Percentiles rank a stretch among this genome's conserved stretches.
Evolutionary conservation across 2,888 invertebrate genomes (phyloP).

Genomic region (Chrysodeixis includens): DNA sequence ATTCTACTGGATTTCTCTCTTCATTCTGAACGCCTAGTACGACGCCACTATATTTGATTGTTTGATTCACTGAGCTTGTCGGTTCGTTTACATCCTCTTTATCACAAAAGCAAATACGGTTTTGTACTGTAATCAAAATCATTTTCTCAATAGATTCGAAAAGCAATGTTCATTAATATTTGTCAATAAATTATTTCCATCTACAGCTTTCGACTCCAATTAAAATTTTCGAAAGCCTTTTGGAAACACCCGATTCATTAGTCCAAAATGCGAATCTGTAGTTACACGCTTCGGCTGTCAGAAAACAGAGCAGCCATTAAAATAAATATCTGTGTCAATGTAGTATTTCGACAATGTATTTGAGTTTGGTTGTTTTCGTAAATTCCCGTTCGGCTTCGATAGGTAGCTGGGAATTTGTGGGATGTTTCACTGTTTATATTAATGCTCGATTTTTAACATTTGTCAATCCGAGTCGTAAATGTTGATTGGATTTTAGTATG

Average conservation of each 20-base stretch:
- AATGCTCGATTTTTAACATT: no score
- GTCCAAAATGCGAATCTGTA: slow-evolving; percentile 42
- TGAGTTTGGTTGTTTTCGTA: slow-evolving; percentile 39
- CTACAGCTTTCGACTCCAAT: slow-evolving; percentile 42
- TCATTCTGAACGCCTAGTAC: slow-evolving; percentile 50
- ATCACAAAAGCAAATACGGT: neutral
- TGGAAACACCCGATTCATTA: slow-evolving; percentile 49
- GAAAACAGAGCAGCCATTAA: slow-evolving; percentile 50
- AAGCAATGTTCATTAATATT: slow-evolving; percentile 14
- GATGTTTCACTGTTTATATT: neutral
- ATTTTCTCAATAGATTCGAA: slow-evolving; percentile 16
- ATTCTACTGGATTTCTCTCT: slow-evolving; percentile 63
- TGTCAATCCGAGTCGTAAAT: no score
- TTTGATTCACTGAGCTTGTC: neutral
- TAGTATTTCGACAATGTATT: slow-evolving; percentile 47
- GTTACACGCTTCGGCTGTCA: slow-evolving; percentile 39
- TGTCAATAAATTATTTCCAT: slow-evolving; percentile 27
- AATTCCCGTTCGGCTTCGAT: slow-evolving; percentile 45
- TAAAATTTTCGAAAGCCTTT: slow-evolving; percentile 39
- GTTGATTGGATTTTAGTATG: neutral
- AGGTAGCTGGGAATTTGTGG: slow-evolving; percentile 39
- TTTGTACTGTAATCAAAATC: neutral
- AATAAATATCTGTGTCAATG: slow-evolving; percentile 55
- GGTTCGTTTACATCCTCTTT: neutral
- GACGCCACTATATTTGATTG: slow-evolving; percentile 34